phyloP scores from a whole-genome alignment of 1,140 invertebrate genomes.

The Aculops lycopersici region DNA sequence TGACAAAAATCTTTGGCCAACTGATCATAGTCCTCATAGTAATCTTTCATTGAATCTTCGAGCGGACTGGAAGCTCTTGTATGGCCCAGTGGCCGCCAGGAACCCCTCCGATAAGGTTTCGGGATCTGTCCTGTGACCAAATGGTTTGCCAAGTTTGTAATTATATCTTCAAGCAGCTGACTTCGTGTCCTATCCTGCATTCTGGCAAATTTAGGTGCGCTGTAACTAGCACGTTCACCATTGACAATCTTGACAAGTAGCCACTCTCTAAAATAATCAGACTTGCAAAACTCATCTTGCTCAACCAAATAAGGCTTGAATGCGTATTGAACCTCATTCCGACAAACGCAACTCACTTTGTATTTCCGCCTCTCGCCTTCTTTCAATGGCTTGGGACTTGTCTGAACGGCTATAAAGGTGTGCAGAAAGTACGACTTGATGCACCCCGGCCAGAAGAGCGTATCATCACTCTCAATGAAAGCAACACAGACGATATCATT shows the following conservation, averaged over 20 bases:
- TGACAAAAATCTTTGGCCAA: conserved; percentile 62
- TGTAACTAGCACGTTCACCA: conserved; percentile 84
- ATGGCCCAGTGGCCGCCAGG: conserved; percentile 72
- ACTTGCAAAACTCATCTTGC: conserved; percentile 22
- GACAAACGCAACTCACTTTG: conserved; percentile 12
- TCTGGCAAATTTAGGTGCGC: conserved; percentile 77
- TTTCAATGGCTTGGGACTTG: conserved; percentile 7
- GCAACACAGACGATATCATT: conserved; percentile 70
- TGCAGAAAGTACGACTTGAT: conserved; percentile 23
- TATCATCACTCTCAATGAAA: conserved; percentile 74
- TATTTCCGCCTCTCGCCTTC: conserved; percentile 5
- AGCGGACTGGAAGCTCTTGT: conserved; percentile 64
- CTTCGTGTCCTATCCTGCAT: conserved; percentile 55
- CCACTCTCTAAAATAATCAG: conserved; percentile 62
- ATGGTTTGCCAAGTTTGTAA: conserved; percentile 67
- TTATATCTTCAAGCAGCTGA: conserved; percentile 75
- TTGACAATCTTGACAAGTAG: conserved; percentile 83
- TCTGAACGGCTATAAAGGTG: conserved; percentile 12
- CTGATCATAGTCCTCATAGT: conserved; percentile 75
- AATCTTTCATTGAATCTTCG: conserved; percentile 47
- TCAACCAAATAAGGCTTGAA: conserved; percentile 13
- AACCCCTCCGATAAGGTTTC: conserved; percentile 57
- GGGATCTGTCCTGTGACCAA: conserved; percentile 77
- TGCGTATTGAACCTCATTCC: conserved; percentile 12
- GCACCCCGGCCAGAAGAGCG: conserved; percentile 45